Percentiles rank a stretch among this genome's conserved stretches.
These are phyloP conservation scores for Solea senegalensis DNA, from an alignment of 2,113 vertebrate species.

Conservation along the genomic window DNA sequence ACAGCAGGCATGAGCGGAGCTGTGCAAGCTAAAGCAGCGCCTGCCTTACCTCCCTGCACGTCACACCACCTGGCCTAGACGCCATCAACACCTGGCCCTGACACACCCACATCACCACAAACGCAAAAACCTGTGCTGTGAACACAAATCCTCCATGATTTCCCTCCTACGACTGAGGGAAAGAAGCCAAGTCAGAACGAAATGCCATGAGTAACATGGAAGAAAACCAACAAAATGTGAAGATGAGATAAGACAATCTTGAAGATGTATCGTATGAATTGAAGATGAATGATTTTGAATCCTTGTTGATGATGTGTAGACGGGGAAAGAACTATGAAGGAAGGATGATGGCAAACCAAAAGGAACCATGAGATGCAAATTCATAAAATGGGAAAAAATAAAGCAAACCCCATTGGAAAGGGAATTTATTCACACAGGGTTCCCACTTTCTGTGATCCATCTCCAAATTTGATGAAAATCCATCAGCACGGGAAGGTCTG, in stretches of 20 bases:
- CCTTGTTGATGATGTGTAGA: constrained; percentile 62
- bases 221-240: constrained; percentile 68
- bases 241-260: constrained; percentile 62
- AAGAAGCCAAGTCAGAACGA: constrained; percentile 81
- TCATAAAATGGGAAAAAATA: constrained; percentile 63
- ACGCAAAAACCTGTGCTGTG: constrained; percentile 68
- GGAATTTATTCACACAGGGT: constrained; percentile 52
- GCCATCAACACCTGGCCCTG: constrained; percentile 76
- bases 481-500: constrained; percentile 54
- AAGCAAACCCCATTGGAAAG: constrained; percentile 58
- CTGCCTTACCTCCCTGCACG: constrained; percentile 80
- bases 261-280: constrained; percentile 45
- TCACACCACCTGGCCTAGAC: constrained; percentile 73
- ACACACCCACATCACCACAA: constrained; percentile 76
- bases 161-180: constrained; percentile 76
- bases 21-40: constrained; percentile 80
- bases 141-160: constrained; percentile 73
- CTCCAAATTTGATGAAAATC: constrained; percentile 63
- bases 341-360: constrained; percentile 69
- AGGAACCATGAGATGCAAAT: constrained; percentile 57
- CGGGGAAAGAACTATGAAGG: constrained; percentile 38
- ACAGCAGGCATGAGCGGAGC: constrained; percentile 79
- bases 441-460: constrained; percentile 67
- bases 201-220: constrained; percentile 78
- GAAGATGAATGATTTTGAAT: constrained; percentile 59